phyloP scores from a whole-genome alignment of 2,113 vertebrate genomes.

The Tachysurus fulvidraco region DNA sequence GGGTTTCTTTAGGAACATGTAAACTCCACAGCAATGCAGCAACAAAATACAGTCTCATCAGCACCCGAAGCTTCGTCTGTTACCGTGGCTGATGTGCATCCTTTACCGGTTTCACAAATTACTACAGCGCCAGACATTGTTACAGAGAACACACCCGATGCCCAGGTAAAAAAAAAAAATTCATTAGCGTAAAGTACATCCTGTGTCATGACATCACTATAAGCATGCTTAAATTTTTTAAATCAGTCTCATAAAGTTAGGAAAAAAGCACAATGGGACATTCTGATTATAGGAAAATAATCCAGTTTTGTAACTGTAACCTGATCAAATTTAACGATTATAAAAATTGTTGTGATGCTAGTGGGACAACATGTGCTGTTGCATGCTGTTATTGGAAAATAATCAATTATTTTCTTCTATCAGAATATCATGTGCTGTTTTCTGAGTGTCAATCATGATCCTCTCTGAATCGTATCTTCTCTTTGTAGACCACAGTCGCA shows the following conservation, averaged over 20 bases:
- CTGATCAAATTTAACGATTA: not conserved
- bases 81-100: not conserved
- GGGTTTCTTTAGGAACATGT: slow-evolving; percentile 5
- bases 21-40: not conserved
- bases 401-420: not conserved
- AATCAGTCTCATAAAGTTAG: not conserved
- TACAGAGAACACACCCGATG: slow-evolving; percentile 15
- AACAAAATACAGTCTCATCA: not conserved
- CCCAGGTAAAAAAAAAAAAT: slow-evolving; percentile 31
- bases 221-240: not conserved
- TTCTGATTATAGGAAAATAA: not conserved
- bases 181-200: not conserved
- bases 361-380: too few relatives aligned
- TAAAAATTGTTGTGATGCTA: not conserved
- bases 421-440: not conserved
- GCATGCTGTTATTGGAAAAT: not conserved
- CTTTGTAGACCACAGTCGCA: not conserved
- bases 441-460: not conserved
- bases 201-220: not conserved
- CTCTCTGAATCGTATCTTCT: not conserved
- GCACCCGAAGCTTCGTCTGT: not conserved
- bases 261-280: not conserved
- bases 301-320: not conserved
- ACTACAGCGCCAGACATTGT: not conserved
- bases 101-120: not conserved